Conservation (phyloP, 1,140 invertebrate species). For the Sesamia nonagrioides region DNA sequence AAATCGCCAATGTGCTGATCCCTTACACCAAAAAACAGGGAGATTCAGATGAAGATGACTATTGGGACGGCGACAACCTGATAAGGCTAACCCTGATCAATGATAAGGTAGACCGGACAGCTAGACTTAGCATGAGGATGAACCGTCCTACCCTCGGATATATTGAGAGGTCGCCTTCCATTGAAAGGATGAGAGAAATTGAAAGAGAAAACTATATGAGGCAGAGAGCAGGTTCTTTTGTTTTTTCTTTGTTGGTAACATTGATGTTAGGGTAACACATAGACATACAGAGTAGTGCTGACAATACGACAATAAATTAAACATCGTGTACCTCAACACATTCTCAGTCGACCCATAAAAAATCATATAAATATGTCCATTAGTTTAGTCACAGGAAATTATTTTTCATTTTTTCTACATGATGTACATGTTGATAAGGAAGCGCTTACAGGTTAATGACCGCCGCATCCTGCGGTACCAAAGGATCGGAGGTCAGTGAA, state of each 20-base stretch:
- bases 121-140: conserved; percentile 65
- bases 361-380: too few species aligned
- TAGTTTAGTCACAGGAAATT: too few species aligned
- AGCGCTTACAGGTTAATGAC: too few species aligned
- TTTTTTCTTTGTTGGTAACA: neutral
- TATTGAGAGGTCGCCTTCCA: conserved; percentile 69
- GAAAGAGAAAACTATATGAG: conserved; percentile 78
- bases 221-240: conserved; percentile 72
- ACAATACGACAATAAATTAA: too few species aligned
- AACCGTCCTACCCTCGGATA: conserved; percentile 67
- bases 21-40: conserved; percentile 48
- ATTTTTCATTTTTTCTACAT: too few species aligned
- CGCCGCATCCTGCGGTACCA: too few species aligned
- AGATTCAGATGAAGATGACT: conserved; percentile 62
- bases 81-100: conserved; percentile 64
- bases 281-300: too few species aligned
- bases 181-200: conserved; percentile 69
- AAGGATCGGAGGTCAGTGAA: too few species aligned
- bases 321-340: too few species aligned
- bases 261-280: neutral
- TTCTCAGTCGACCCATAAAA: too few species aligned
- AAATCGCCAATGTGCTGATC: neutral
- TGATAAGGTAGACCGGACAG: conserved; percentile 59
- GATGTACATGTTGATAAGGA: too few species aligned
- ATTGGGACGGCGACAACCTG: conserved; percentile 64